phyloP scores from a whole-genome alignment of 2,797 vertebrate genomes.

The Scolopax bukidnonensis region DNA sequence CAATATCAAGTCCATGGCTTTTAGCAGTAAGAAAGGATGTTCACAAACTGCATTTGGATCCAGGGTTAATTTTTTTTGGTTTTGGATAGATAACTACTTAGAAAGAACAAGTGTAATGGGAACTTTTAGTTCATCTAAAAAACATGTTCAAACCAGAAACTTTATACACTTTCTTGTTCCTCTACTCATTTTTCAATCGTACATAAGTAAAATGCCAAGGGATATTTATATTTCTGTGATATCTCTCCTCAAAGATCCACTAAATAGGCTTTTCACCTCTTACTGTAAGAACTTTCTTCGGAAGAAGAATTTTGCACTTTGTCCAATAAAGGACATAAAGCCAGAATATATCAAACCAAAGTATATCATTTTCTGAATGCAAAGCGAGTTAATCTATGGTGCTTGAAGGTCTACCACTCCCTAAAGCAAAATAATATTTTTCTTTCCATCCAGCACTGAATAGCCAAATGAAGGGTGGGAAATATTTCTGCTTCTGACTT shows the following conservation, averaged over 20 bases:
- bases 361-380: not conserved
- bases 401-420: not conserved
- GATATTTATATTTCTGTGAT: not conserved
- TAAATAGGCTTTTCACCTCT: not conserved
- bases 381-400: not conserved
- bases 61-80: not conserved
- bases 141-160: not conserved
- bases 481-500: not conserved
- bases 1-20: not conserved
- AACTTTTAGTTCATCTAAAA: not conserved
- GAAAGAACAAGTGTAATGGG: not conserved
- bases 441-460: not conserved
- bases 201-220: fast-evolving
- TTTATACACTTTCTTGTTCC: not conserved
- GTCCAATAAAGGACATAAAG: not conserved
- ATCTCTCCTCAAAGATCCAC: not conserved
- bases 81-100: not conserved
- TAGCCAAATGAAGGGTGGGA: not conserved
- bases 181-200: not conserved
- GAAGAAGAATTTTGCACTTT: not conserved
- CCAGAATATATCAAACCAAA: not conserved
- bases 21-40: not conserved
- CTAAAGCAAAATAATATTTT: not conserved
- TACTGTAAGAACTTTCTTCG: not conserved
- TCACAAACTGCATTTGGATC: not conserved